Evolutionary conservation across 2,113 vertebrate species (phyloP).

Genomic region (Cygnus buccinator): DNA sequence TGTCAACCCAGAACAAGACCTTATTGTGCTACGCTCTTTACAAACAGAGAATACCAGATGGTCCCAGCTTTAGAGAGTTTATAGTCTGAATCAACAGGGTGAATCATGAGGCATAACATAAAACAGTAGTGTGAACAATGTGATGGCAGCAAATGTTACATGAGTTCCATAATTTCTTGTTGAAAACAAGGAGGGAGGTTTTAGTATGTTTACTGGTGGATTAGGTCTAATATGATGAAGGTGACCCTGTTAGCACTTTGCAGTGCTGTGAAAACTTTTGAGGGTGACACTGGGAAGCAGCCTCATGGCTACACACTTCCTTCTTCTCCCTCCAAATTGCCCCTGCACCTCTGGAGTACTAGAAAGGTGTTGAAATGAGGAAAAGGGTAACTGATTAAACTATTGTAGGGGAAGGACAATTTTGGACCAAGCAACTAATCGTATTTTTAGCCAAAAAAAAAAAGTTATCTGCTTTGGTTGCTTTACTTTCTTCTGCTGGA

Average conservation of each 20-base stretch:
- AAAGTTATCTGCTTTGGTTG: neutral
- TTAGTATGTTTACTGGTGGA: neutral
- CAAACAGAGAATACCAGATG: slow-evolving; percentile 34
- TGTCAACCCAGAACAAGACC: slow-evolving; percentile 6
- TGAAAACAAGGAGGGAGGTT: neutral
- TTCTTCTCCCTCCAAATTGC: neutral
- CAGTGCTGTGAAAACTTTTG: neutral
- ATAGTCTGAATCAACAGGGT: slow-evolving; percentile 34
- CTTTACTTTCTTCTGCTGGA: neutral
- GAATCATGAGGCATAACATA: slow-evolving; percentile 19
- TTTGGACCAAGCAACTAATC: neutral
- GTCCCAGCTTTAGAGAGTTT: slow-evolving; percentile 22
- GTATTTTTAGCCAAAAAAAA: neutral
- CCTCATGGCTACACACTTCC: neutral
- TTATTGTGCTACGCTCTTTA: neutral
- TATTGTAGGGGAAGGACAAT: neutral
- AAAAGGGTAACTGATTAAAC: neutral
- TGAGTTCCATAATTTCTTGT: neutral
- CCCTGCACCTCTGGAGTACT: neutral
- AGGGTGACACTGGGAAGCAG: neutral
- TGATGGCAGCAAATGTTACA: slow-evolving; percentile 38
- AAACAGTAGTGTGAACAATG: slow-evolving; percentile 27
- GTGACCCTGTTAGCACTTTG: neutral
- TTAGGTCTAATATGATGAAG: neutral
- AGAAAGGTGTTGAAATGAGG: neutral